phyloP scores from a whole-genome alignment of 2,797 vertebrate species.

The Silurus aristotelis region DNA sequence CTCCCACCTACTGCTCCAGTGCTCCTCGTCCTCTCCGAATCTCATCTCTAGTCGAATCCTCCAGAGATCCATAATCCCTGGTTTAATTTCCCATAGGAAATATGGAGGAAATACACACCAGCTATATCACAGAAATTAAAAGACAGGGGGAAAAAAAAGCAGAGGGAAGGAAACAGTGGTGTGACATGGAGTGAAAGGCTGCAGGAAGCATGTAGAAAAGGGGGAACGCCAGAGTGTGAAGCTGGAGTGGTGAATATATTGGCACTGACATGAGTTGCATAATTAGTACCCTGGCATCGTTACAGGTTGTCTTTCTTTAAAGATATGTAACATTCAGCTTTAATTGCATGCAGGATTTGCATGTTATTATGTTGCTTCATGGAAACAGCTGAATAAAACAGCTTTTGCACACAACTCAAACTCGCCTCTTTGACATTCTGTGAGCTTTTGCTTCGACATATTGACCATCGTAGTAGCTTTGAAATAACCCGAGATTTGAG shows the following conservation, averaged over 20 bases:
- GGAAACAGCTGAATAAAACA: not conserved
- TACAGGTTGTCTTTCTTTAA: not conserved
- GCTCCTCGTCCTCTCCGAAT: slow-evolving; percentile 68
- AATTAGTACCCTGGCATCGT: not conserved
- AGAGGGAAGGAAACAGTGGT: slow-evolving; percentile 63
- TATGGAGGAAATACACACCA: slow-evolving; percentile 76
- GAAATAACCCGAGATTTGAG: not conserved
- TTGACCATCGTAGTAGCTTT: slow-evolving; percentile 3
- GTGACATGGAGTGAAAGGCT: slow-evolving; percentile 44
- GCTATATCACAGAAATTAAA: slow-evolving; percentile 76
- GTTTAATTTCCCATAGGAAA: slow-evolving; percentile 81
- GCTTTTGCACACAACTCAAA: not conserved
- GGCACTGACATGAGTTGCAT: not conserved
- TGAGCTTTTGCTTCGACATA: not conserved
- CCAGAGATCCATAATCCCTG: slow-evolving; percentile 74
- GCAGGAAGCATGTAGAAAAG: slow-evolving; percentile 4
- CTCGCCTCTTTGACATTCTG: not conserved
- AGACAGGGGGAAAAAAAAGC: slow-evolving; percentile 51
- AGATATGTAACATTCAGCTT: not conserved
- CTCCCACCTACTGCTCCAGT: slow-evolving; percentile 54
- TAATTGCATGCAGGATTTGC: not conserved
- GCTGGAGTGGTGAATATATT: not conserved
- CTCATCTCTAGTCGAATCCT: slow-evolving; percentile 76
- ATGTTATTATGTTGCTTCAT: not conserved
- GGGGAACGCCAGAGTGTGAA: not conserved